Base-by-base conservation (phyloP, 2,888 invertebrate genomes). In the Trachelus troglodyta region DNA sequence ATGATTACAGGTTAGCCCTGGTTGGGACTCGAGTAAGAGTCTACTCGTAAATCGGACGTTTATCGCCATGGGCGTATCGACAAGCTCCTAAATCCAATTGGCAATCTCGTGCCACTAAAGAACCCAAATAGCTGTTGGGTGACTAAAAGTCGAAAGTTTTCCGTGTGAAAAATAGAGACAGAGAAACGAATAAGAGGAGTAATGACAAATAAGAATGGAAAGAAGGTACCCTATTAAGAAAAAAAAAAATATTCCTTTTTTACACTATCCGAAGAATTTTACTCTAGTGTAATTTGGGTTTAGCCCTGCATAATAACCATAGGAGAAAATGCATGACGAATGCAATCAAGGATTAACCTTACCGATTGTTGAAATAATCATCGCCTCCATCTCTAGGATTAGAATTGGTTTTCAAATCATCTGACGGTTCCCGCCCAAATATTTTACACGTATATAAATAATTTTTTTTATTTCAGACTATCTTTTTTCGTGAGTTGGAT, bases 1-100 rank as follows among this genome's bases (percentile, higher is more conserved):
- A 79, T 86, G 84, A 86, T 84, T 84, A 85, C 83, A 75, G 82
- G 81, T 84, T 85, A 79, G 56, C 23, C 23, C 56, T 56, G 56
- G 56, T 56, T 56, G 56, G 56, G 56, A 56, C 56, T 56, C 56
- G 56, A 56, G 56, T 56, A 56, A 56, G 56, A 56, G 56, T 56
- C 56, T 56, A 56, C 56, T 56, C 56, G 56, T 56, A 56, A 56
- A 56, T 56, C 56, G 56, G 23, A 15, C 56, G 56, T 56, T 56
- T 56, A 56, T 56, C 56, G 56, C 56, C 56, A 56, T 56, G 56
- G 56, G 56, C 56, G 56, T 56, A 56, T 23, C 56, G 56, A 56
- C 56, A 56, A 56, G 56, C 56, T 56, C 23, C 56, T 56, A 56
- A 56, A 56, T 56, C 56, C 56, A 56, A 56, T 56, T 56, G 56